Conservation (phyloP, 2,797 vertebrate species). For the Pangasius macronema region DNA sequence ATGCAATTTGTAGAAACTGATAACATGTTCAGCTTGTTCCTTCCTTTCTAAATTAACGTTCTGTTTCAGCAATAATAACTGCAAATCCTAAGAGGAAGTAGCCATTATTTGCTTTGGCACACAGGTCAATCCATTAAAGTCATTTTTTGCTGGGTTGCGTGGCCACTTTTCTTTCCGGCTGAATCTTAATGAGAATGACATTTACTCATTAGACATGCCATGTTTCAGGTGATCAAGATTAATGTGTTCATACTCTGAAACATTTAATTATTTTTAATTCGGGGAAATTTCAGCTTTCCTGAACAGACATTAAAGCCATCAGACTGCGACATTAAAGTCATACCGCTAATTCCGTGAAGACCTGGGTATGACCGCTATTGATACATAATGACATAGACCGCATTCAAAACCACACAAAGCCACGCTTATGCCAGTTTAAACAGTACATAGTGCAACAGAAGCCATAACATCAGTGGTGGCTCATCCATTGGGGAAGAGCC, state of each 20-base stretch:
- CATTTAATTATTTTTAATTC: conserved; percentile 21
- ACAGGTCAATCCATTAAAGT: conserved; percentile 34
- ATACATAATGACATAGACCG: background rate
- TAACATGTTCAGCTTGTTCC: background rate
- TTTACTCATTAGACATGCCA: conserved; percentile 44
- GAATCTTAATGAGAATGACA: conserved; percentile 47
- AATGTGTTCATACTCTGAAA: conserved; percentile 27
- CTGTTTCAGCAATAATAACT: conserved; percentile 15
- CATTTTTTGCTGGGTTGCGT: conserved; percentile 1
- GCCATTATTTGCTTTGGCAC: background rate
- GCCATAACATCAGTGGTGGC: background rate
- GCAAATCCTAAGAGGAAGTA: background rate
- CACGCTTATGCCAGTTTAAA: background rate
- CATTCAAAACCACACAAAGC: too few relatives aligned
- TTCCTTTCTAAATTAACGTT: background rate
- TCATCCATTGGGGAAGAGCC: background rate
- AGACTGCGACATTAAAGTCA: background rate
- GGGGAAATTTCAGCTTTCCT: conserved; percentile 6
- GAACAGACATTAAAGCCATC: background rate
- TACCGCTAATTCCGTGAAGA: background rate
- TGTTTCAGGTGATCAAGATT: conserved; percentile 37
- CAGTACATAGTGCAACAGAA: background rate
- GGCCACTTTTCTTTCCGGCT: conserved; percentile 29
- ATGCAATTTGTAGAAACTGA: background rate
- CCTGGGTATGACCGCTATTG: background rate